Evolutionary conservation across 2,888 invertebrate genomes (phyloP).

Genomic region (Reticulitermes lucifugus): DNA sequence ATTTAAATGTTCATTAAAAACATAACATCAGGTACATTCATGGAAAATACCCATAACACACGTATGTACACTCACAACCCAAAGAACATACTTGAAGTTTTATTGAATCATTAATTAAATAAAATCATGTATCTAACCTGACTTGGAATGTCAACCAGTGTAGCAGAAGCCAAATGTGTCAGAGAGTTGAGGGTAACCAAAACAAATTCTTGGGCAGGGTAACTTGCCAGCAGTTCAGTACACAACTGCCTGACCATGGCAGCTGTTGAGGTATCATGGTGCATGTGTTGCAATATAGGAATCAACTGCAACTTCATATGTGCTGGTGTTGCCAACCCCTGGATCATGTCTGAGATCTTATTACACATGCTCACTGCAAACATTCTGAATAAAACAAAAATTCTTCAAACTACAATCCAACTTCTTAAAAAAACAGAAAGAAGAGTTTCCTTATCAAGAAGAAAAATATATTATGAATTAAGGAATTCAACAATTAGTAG

Average conservation of each 20-base stretch:
- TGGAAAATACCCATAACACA: too few species aligned
- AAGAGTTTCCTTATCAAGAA: too few species aligned
- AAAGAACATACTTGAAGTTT: too few species aligned
- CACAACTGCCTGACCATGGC: constrained; percentile 81
- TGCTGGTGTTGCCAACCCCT: constrained; percentile 91
- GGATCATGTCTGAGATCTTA: constrained; percentile 95
- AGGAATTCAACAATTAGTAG: too few species aligned
- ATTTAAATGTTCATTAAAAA: too few species aligned
- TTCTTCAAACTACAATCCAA: too few species aligned
- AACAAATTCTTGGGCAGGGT: constrained; percentile 84
- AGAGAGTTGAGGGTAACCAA: constrained; percentile 86
- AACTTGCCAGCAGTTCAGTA: constrained; percentile 78
- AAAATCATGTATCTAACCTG: constrained; percentile 70
- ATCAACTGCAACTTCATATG: constrained; percentile 92
- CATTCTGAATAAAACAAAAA: constrained; percentile 67
- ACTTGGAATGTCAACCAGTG: constrained; percentile 89
- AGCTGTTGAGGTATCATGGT: constrained; percentile 83
- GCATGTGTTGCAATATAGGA: constrained; percentile 92
- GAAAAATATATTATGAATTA: too few species aligned
- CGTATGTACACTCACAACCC: too few species aligned
- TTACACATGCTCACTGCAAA: constrained; percentile 97
- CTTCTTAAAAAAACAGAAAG: too few species aligned
- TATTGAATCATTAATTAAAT: too few species aligned
- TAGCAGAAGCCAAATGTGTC: constrained; percentile 88
- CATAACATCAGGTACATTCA: too few species aligned